Evolutionary conservation across 2,797 vertebrate genomes (phyloP), one percentile per base, ranked within the genome.

Genomic region (Morus bassanus): DNA sequence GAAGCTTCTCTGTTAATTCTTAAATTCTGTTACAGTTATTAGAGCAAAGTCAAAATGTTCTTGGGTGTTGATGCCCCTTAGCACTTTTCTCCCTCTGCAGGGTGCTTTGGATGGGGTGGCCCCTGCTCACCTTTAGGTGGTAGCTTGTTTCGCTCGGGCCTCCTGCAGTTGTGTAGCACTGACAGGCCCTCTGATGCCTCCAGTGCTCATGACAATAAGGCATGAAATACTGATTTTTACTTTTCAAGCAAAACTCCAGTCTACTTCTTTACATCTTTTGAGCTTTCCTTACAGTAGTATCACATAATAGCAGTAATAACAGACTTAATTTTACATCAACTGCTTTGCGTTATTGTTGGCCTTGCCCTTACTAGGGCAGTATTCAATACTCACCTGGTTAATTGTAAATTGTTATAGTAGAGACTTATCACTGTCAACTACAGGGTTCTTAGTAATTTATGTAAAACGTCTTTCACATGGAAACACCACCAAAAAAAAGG

Each of bases 101-200:
- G 7, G 10, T 15, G 28, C 46, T 69, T 81, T 65, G 57, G n/a
- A 10, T 11, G 6, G 25, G 22, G 7, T 79, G 25, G 11, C 6
- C 19, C 12, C 18, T 18, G 23, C 16, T 28, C 41, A 24, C 12
- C 9, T 11, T 6, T 30, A n/a, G 35, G 43, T 50, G 59, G n/a
- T 11, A 16, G 19, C 46, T 53, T 21, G 4, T 30, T 53, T 33
- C 28, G 5, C 33, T 35, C 4, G 17, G 8, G 60, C 21, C 25
- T 54, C 53, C 30, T 65, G n/a, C 8, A 17, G 9, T 9, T 8
- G 17, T 17, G 37, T 46, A 6, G 59, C 60, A 11, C 33, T 45
- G 37, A 54, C 68, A 15, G 0, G 5, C 24, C 0, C 2, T 18
- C 59, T 65, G 33, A 45, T 13, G 15, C 13, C 30, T n/a, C 30